Evolutionary conservation across 2,113 vertebrate species (phyloP).

Genomic region (Catharus fuscescens): DNA sequence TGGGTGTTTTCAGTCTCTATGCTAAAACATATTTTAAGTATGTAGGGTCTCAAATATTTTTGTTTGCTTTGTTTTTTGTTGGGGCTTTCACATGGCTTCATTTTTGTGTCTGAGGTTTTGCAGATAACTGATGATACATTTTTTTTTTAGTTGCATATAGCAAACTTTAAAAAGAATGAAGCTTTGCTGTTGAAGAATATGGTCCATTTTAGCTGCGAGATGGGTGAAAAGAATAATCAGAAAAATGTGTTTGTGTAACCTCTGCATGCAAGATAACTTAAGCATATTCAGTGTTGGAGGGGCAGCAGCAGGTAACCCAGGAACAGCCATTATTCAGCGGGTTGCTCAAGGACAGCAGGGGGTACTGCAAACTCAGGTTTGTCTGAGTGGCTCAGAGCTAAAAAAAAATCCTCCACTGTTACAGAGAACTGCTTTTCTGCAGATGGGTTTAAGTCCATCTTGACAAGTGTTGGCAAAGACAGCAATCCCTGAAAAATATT

Average conservation of each 20-base stretch:
- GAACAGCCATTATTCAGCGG: neutral
- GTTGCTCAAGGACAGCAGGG: constrained; percentile 19
- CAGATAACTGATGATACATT: neutral
- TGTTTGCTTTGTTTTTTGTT: neutral
- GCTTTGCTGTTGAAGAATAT: neutral
- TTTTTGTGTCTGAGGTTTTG: neutral
- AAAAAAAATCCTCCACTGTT: neutral
- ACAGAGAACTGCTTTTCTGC: neutral
- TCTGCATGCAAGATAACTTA: neutral
- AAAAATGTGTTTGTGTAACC: neutral
- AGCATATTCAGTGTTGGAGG: neutral
- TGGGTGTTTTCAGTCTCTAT: neutral
- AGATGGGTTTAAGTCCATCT: neutral
- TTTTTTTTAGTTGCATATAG: neutral
- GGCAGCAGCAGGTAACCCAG: neutral
- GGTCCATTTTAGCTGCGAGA: neutral
- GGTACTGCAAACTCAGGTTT: constrained; percentile 1
- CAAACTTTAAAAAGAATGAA: neutral
- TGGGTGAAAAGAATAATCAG: neutral
- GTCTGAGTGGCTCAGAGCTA: neutral
- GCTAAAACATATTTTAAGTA: neutral
- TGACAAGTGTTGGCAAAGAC: neutral
- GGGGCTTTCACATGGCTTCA: neutral
- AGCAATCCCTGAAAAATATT: neutral
- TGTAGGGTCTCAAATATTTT: neutral